These are phyloP conservation scores for Cancer borealis DNA, from an alignment of 2,888 invertebrate genomes.

Conservation along the genomic window DNA sequence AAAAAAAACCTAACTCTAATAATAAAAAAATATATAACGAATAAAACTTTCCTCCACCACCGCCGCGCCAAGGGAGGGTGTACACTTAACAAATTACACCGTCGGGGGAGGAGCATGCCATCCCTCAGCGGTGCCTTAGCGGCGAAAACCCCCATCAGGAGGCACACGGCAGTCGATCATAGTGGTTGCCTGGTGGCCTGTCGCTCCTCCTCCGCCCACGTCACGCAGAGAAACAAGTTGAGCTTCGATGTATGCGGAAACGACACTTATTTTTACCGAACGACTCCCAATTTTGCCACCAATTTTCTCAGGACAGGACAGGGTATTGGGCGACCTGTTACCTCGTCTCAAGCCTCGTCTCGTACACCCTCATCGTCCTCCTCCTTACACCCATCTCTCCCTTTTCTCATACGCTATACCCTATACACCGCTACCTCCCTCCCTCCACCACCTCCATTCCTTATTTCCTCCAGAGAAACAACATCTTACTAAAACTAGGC, in stretches of 20 bases:
- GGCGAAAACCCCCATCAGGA: constrained; percentile 23
- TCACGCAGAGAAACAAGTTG: constrained; percentile 53
- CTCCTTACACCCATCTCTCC: not conserved
- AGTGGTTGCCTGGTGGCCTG: not conserved
- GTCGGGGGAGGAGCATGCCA: constrained; percentile 39
- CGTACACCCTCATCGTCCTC: not conserved
- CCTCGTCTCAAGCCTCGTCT: not conserved
- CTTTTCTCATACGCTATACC: not conserved
- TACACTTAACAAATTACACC: constrained; percentile 59
- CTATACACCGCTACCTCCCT: not conserved
- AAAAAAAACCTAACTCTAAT: not conserved
- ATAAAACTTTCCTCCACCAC: constrained; percentile 12
- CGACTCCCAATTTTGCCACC: constrained; percentile 57
- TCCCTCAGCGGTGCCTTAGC: constrained; percentile 42
- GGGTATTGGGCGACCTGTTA: constrained; percentile 43
- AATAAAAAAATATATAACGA: not conserved
- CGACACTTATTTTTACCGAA: constrained; percentile 58
- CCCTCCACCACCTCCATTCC: not conserved
- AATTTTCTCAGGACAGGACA: constrained; percentile 47
- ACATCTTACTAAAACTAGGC: constrained; percentile 29
- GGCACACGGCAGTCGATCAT: constrained; percentile 29
- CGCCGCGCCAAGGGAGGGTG: constrained; percentile 47
- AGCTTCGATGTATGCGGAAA: constrained; percentile 56
- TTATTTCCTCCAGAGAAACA: constrained; percentile 13
- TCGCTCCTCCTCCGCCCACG: constrained; percentile 39